phyloP scores from a whole-genome alignment of 2,113 vertebrate species.

The Percopsis transmontana region DNA sequence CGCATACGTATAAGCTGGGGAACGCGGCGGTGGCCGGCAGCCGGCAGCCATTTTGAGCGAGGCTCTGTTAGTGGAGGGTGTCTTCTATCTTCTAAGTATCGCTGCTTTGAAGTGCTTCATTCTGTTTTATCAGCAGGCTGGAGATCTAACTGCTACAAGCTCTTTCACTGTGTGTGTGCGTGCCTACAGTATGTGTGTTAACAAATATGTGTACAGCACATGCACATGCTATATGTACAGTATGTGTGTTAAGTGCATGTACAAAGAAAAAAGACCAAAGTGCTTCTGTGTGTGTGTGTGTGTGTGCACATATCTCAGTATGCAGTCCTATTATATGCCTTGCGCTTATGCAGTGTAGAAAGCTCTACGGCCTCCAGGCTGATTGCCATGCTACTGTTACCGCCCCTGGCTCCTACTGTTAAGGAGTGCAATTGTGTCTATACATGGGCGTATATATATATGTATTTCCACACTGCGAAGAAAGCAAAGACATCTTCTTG shows the following conservation, averaged over 20 bases:
- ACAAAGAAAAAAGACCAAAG: background rate
- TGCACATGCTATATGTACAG: background rate
- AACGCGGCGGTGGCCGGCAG: constrained; percentile 46
- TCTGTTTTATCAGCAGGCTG: constrained; percentile 70
- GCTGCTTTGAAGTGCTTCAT: constrained; percentile 68
- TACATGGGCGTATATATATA: constrained; percentile 3
- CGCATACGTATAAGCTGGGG: constrained; percentile 42
- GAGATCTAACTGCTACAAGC: constrained; percentile 59
- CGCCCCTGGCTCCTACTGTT: background rate
- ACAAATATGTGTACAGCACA: background rate
- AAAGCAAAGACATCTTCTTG: constrained; percentile 21
- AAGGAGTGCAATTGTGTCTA: constrained; percentile 10
- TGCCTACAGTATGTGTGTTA: constrained; percentile 1
- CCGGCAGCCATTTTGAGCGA: constrained; percentile 69
- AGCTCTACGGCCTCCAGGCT: constrained; percentile 51
- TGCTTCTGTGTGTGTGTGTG: constrained; percentile 13
- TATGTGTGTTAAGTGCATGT: constrained; percentile 17
- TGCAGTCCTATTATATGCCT: constrained; percentile 61
- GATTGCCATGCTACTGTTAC: constrained; percentile 49
- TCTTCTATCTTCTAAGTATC: constrained; percentile 67
- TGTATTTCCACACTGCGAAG: constrained; percentile 20
- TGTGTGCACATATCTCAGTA: constrained; percentile 59
- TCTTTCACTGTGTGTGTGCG: constrained; percentile 1
- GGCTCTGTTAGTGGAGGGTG: constrained; percentile 56
- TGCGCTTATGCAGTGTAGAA: constrained; percentile 52